Evolutionary conservation across 2,888 invertebrate genomes (phyloP), one percentile per base, ranked within the genome.

Genomic region (Chorisops tibialis): DNA sequence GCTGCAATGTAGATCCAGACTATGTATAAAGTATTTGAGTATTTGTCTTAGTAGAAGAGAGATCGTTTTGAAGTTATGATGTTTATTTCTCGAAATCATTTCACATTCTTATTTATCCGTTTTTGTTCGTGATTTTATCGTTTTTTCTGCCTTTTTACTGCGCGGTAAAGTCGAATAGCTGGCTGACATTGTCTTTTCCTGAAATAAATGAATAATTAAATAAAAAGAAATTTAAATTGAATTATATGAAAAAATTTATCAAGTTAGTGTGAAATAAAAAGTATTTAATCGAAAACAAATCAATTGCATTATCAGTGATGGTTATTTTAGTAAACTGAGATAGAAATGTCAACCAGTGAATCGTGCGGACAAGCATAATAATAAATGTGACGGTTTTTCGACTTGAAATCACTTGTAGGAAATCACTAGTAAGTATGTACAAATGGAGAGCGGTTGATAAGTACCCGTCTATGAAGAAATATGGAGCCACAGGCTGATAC

Each of bases 91-190:
- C n/a, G n/a, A n/a, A n/a, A n/a, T n/a, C n/a, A n/a, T n/a, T n/a
- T n/a, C n/a, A n/a, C n/a, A n/a, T n/a, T n/a, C n/a, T 58, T 65
- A 69, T 63, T 68, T 68, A 43, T 69, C 69, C 30, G 66, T 60
- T 52, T 67, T 69, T n/a, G 68, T 63, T 62, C 65, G 45, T 49
- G 64, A 61, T 63, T 69, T 69, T 9, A 67, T 37, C 21, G 72
- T 61, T 67, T 76, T 78, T 21, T 78, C 78, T 58, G 73, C 66
- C 65, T 75, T 76, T 69, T 75, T 74, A 68, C 70, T 75, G 60
- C 78, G 73, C 49, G 78, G 78, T 69, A 78, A 71, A 58, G 78
- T 78, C 63, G 78, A 75, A 68, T 75, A 78, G 67, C 77, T 78
- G 61, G 77, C 70, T 63, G 77, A 76, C 72, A 78, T 75, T 47